phyloP scores from a whole-genome alignment of 1,140 invertebrate species.

The Samia ricini region DNA sequence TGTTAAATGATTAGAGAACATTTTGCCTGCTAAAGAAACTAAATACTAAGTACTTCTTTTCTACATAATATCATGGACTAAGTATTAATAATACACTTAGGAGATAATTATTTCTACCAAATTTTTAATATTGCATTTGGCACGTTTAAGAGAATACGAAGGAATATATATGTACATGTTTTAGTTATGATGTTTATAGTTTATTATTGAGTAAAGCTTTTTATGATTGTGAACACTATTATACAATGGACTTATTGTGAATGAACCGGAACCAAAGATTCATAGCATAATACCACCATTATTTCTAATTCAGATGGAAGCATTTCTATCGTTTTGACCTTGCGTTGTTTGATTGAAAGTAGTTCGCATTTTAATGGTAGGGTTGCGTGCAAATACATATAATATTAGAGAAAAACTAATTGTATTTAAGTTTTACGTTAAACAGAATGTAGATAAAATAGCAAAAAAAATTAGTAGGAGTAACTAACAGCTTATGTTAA shows the following conservation, averaged over 20 bases:
- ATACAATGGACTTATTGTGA: background rate
- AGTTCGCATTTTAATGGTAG: background rate
- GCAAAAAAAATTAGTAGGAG: too few relatives aligned
- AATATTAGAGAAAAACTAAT: too few relatives aligned
- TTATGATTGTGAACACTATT: background rate
- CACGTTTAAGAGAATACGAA: background rate
- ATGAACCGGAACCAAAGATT: background rate
- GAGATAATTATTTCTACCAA: too few relatives aligned
- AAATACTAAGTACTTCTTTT: too few relatives aligned
- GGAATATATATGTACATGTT: too few relatives aligned
- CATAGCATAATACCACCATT: background rate
- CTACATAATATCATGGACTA: too few relatives aligned
- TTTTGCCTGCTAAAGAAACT: too few relatives aligned
- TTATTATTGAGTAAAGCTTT: background rate
- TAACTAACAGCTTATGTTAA: too few relatives aligned
- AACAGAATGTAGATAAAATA: too few relatives aligned
- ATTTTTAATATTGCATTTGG: background rate
- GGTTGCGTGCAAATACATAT: background rate
- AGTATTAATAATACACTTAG: too few relatives aligned
- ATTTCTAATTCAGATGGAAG: background rate
- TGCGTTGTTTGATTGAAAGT: background rate
- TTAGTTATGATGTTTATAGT: background rate
- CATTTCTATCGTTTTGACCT: conserved; percentile 1
- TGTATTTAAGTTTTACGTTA: too few relatives aligned
- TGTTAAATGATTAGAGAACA: too few relatives aligned